Evolutionary conservation across 2,113 vertebrate species (phyloP).

Genomic region (Tiliqua scincoides): DNA sequence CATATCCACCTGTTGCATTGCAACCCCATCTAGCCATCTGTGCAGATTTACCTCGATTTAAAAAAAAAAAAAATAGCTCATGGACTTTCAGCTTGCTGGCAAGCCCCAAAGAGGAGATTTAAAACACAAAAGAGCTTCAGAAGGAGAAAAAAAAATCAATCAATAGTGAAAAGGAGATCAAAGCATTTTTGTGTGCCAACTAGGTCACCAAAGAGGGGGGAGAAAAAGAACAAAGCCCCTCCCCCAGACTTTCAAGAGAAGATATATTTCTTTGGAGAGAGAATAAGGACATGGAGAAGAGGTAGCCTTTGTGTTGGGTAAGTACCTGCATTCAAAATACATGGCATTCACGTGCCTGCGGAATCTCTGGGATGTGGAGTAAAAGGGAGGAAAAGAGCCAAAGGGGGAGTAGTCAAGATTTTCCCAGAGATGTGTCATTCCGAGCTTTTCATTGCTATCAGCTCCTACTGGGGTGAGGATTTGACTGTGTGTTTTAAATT

Average conservation of each 20-base stretch:
- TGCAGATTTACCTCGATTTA: background rate
- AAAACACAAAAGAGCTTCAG: background rate
- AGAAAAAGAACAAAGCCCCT: background rate
- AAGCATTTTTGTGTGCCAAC: slow-evolving; percentile 2
- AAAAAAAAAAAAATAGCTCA: background rate
- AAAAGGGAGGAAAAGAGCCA: background rate
- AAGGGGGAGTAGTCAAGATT: background rate
- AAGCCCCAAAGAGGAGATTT: background rate
- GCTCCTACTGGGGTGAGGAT: background rate
- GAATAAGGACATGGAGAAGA: background rate
- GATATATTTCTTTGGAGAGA: background rate
- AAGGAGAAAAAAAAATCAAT: background rate
- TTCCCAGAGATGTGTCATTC: background rate
- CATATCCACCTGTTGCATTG: too few species aligned
- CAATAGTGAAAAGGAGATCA: slow-evolving; percentile 2
- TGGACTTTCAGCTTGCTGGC: too few species aligned
- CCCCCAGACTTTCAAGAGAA: background rate
- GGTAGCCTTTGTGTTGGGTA: background rate
- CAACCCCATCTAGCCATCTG: too few species aligned
- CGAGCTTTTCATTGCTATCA: background rate
- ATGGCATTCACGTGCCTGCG: background rate
- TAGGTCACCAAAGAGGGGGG: background rate
- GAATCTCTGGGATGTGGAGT: background rate
- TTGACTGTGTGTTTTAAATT: background rate
- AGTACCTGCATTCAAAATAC: background rate